Base-by-base conservation (phyloP, 1,140 invertebrate species). In the Littorina saxatilis region DNA sequence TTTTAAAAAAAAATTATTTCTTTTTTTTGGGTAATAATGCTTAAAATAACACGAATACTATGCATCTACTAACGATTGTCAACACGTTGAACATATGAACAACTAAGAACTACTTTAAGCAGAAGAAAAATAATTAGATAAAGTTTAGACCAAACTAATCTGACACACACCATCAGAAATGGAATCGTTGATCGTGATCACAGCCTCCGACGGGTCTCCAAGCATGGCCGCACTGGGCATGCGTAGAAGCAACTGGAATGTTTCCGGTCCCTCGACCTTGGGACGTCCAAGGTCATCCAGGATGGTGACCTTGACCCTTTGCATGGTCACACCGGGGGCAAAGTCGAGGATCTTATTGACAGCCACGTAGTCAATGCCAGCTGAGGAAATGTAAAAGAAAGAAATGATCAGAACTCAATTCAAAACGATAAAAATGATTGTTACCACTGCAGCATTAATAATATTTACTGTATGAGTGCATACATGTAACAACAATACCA, bases 241-340 rank as follows among this genome's bases (percentile, higher is more conserved):
- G 9, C 88, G 85, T 29, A 93, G 86, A 20, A 90, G 82, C 4
- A 93, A 81, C 74, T 90, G 80, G 72, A 93, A 92, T 0, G 77
- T 88, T 84, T 93, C 92, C 2, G 81, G 43, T 23, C 93, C 92
- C 82, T 93, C 93, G 5, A 93, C 76, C 3, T 78, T 58, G 0
- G 92, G 92, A 40, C 85, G 83, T 13, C 90, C 91, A n/a, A 92
- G 82, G 84, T 93, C 93, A 86, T 93, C 92, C 13, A 93, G 58
- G 32, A 93, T 92, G 13, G 77, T 88, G 3, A 92, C 87, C 39
- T 82, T 63, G 13, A 93, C 82, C 5, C 87, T 89, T 83, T 91
- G 87, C 78, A 85, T 84, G 47, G 88, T 90, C 52, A 89, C 88
- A 1, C 92, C 91, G 9, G 92, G 90, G 13, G 86, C 86, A 82